phyloP scores from a whole-genome alignment of 2,888 invertebrate genomes.

The Hirudinaria manillensis region DNA sequence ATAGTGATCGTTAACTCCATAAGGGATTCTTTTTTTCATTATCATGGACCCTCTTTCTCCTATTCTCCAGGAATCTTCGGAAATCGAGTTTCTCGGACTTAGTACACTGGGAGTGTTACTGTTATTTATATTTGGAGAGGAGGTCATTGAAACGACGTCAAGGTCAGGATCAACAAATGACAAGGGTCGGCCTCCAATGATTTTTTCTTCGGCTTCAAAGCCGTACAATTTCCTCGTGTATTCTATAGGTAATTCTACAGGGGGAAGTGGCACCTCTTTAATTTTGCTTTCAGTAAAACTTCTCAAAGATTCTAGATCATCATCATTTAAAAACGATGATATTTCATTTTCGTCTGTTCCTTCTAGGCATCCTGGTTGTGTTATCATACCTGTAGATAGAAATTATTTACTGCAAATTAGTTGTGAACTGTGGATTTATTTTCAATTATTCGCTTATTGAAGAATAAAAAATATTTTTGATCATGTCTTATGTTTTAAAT shows the following conservation, averaged over 20 bases:
- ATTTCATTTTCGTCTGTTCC: no score
- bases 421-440: no score
- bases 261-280: neutral
- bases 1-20: constrained; percentile 14
- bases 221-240: neutral
- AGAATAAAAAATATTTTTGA: no score
- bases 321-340: neutral
- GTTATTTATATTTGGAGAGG: neutral
- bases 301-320: constrained; percentile 10
- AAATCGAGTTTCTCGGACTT: no score
- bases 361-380: no score
- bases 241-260: neutral
- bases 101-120: no score
- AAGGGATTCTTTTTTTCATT: constrained; percentile 18
- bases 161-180: neutral
- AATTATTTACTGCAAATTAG: no score
- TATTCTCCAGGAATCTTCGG: no score
- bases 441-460: no score
- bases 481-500: no score
- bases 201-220: neutral
- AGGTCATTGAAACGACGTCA: neutral
- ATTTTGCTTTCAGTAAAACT: neutral
- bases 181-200: neutral
- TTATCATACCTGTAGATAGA: no score
- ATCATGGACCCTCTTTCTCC: neutral